Evolutionary conservation across 37 sponge, comb jelly and placozoan species (phyloP), one percentile per base, ranked within the genome.

Genomic region (Hormiphora californensis): DNA sequence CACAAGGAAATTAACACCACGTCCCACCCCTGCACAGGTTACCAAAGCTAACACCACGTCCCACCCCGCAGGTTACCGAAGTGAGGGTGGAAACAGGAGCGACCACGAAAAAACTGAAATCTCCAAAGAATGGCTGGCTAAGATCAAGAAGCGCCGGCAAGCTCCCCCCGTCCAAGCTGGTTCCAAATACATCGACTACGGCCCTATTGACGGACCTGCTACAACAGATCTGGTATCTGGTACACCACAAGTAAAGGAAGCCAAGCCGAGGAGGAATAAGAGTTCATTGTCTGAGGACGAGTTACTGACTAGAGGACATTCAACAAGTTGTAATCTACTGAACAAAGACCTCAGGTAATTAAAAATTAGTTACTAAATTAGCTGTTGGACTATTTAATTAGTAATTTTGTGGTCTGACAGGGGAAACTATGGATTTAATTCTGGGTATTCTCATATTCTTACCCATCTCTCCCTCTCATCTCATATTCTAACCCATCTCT

Each of bases 261-360:
- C 43, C n/a, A 73, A 73, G 81, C 32, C 81, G 41, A 73, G 43
- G 46, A 39, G 81, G 43, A 46, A 43, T n/a, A 73, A 73, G 46
- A 73, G 38, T 36, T 73, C 81, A 22, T 19, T 73, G 46, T 73
- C 81, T n/a, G 81, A 73, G 81, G 81, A 73, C 35, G 81, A 73
- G 81, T 41, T 73, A 46, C 44, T 73, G 2, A 73, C 81, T 11
- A 39, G 81, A 28, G 25, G 59, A 30, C 19, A 57, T 19, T 28
- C 19, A 5, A 22, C 19, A 30, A 57, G 3, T 57, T 4, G 28
- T 30, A 30, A 57, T 57, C 59, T 57, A 12, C 28, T 23, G 22
- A 57, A 57, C 25, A 33, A 46, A 19, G 46, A 39, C 27, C 44
- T 32, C 28, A 73, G 81, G 81, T 40, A 31, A 49, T n/a, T n/a